Conservation (phyloP, 2,888 invertebrate species). For the Platycheirus rosarum region DNA sequence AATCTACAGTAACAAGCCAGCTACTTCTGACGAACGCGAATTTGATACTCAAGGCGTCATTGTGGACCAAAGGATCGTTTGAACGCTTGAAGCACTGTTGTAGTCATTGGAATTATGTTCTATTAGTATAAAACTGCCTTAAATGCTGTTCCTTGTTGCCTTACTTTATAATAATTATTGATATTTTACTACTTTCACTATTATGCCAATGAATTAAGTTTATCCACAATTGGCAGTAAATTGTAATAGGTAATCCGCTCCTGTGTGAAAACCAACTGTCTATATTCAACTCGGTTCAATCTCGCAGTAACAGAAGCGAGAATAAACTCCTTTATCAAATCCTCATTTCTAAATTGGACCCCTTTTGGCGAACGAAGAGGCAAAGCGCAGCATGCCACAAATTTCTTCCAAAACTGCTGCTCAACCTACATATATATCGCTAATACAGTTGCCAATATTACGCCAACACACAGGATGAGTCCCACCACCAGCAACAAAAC, state of each 20-base stretch:
- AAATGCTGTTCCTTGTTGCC: too few relatives aligned
- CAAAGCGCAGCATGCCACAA: constrained; percentile 11
- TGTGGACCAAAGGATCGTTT: too few relatives aligned
- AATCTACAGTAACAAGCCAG: too few relatives aligned
- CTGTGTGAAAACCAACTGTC: background rate
- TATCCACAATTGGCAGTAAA: too few relatives aligned
- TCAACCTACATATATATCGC: constrained; percentile 49
- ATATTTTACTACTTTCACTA: too few relatives aligned
- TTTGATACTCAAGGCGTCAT: too few relatives aligned
- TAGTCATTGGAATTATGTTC: too few relatives aligned
- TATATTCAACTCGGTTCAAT: constrained; percentile 40
- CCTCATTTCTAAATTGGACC: constrained; percentile 65
- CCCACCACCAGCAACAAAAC: background rate
- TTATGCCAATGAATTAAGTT: too few relatives aligned
- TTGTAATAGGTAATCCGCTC: background rate
- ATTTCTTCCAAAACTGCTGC: constrained; percentile 34
- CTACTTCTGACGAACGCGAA: too few relatives aligned
- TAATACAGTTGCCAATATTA: constrained; percentile 53
- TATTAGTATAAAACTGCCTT: too few relatives aligned
- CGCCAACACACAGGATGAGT: background rate
- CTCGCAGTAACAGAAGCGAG: constrained; percentile 49
- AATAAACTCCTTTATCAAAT: constrained; percentile 66
- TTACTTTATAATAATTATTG: too few relatives aligned
- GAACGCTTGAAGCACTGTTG: too few relatives aligned
- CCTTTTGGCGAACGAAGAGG: constrained; percentile 7